Percentiles rank a stretch among this genome's conserved stretches.
These are phyloP conservation scores for Cephalophus harveyi DNA, from an alignment of 2,113 vertebrate genomes.

Conservation along the genomic window DNA sequence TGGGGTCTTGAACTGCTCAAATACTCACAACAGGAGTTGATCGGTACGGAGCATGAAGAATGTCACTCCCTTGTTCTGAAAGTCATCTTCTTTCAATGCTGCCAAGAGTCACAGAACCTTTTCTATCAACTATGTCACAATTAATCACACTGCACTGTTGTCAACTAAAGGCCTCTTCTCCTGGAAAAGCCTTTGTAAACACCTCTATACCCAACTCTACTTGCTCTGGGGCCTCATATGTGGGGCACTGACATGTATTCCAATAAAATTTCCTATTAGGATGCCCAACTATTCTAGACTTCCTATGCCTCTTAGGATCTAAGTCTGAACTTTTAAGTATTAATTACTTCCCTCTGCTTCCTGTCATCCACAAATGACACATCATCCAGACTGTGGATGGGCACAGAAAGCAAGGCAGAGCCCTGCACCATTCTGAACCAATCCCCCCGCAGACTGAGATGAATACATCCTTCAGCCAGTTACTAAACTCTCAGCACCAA, in stretches of 20 bases:
- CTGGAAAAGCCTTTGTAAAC: not conserved
- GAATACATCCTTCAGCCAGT: not conserved
- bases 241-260: not conserved
- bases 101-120: not conserved
- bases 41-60: not conserved
- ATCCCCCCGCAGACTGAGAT: not conserved
- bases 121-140: not conserved
- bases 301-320: not conserved
- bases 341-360: not conserved
- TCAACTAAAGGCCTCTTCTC: not conserved
- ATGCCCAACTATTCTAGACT: not conserved
- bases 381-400: not conserved
- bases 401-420: not conserved
- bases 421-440: not conserved
- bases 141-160: not conserved
- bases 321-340: not conserved
- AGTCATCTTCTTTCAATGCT: not conserved
- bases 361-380: not conserved
- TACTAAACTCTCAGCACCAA: not conserved
- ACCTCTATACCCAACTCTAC: not conserved
- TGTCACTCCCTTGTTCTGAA: not conserved
- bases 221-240: not conserved
- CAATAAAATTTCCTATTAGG: not conserved
- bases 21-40: not conserved
- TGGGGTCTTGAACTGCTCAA: not conserved